Percentiles rank a stretch among this genome's conserved stretches.
Conservation (phyloP, 2,797 vertebrate species). For the Lindbergichthys nudifrons region DNA sequence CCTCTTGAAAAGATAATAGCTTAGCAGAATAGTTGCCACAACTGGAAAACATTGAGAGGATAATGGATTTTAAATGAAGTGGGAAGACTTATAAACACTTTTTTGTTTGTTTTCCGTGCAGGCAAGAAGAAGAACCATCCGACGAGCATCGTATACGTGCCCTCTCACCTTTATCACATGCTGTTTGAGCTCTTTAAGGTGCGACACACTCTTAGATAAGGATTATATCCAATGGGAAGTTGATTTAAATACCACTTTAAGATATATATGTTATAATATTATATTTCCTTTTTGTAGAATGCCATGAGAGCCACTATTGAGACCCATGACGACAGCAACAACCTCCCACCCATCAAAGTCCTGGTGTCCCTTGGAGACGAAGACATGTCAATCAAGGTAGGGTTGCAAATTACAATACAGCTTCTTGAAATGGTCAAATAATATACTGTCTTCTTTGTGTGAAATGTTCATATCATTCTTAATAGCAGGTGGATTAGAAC, state of each 20-base stretch:
- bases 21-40: slow-evolving; percentile 21
- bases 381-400: slow-evolving; percentile 92
- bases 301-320: slow-evolving; percentile 97
- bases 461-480: background rate
- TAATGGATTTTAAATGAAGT: slow-evolving; percentile 52
- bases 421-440: background rate
- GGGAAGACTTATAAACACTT: slow-evolving; percentile 4
- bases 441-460: too few relatives aligned
- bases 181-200: slow-evolving; percentile 98
- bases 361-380: slow-evolving; percentile 93
- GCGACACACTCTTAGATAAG: background rate
- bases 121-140: slow-evolving; percentile 80
- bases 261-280: background rate
- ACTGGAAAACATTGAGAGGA: slow-evolving; percentile 11
- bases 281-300: slow-evolving; percentile 80
- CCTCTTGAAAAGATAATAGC: slow-evolving; percentile 11
- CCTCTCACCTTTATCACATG: slow-evolving; percentile 97
- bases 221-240: background rate
- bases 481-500: slow-evolving; percentile 1
- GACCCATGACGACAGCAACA: slow-evolving; percentile 85
- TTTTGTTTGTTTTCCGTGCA: slow-evolving; percentile 57
- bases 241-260: background rate
- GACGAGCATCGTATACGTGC: slow-evolving; percentile 92
- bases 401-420: background rate
- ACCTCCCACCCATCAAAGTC: slow-evolving; percentile 88